Evolutionary conservation across 2,113 vertebrate species (phyloP).

Genomic region (Tenrec ecaudatus): DNA sequence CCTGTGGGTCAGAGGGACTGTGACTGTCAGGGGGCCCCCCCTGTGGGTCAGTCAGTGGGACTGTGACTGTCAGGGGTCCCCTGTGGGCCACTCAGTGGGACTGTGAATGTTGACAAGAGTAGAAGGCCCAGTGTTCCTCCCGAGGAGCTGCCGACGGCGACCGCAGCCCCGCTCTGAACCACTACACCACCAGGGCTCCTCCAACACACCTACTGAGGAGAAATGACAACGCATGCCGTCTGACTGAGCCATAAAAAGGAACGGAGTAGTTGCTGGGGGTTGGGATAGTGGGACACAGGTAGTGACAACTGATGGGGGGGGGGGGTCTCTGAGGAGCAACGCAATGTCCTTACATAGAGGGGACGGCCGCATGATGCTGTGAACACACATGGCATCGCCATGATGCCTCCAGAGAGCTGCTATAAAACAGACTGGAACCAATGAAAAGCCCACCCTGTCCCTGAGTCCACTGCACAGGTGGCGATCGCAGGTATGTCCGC

Average conservation of each 20-base stretch:
- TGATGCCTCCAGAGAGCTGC: slow-evolving; percentile 35
- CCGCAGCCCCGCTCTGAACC: no score
- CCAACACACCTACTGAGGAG: no score
- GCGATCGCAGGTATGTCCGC: not conserved
- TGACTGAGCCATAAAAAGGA: not conserved
- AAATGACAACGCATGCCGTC: no score
- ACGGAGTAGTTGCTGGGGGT: not conserved
- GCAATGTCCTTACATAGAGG: not conserved
- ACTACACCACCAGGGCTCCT: no score
- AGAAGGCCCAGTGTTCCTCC: not conserved
- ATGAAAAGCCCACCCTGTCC: not conserved
- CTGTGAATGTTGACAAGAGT: slow-evolving; percentile 3
- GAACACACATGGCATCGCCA: not conserved
- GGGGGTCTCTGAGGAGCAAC: not conserved
- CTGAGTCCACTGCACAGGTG: not conserved
- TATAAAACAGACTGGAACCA: not conserved
- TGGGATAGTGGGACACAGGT: not conserved
- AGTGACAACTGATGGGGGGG: not conserved
- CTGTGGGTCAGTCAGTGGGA: no score
- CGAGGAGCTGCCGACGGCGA: no score
- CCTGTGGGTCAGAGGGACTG: no score
- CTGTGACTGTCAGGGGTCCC: no score
- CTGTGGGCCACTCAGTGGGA: not conserved
- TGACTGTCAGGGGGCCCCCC: no score
- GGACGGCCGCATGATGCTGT: not conserved